phyloP scores from a whole-genome alignment of 2,888 invertebrate species.

The Cheilosia urbana region DNA sequence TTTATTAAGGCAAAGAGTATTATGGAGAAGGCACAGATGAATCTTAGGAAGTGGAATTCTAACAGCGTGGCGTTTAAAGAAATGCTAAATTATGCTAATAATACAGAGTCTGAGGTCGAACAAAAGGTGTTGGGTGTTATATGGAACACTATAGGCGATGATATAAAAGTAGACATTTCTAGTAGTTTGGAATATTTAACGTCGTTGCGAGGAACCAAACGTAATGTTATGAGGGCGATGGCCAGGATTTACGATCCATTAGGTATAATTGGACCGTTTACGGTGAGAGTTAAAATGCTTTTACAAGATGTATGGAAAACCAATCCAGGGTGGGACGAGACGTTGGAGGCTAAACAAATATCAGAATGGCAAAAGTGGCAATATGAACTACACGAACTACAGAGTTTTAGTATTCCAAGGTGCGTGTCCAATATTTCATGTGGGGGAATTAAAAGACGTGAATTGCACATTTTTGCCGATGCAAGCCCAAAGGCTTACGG shows the following conservation, averaged over 20 bases:
- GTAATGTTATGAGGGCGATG: too few relatives aligned
- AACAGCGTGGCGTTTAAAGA: conserved; percentile 15
- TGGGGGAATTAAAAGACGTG: not conserved
- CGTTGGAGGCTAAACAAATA: not conserved
- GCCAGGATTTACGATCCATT: conserved; percentile 41
- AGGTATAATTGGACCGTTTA: conserved; percentile 55
- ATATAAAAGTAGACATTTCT: conserved; percentile 9
- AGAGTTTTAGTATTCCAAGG: not conserved
- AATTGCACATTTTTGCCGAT: conserved; percentile 27
- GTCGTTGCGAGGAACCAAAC: conserved; percentile 13
- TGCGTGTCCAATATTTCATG: not conserved
- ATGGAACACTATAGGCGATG: conserved; percentile 44
- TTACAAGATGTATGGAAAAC: conserved; percentile 17
- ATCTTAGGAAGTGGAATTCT: conserved; percentile 71
- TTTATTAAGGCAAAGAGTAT: not conserved
- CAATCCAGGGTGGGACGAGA: conserved; percentile 15
- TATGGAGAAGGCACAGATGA: not conserved
- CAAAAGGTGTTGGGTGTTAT: conserved; percentile 52
- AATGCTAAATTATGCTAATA: conserved; percentile 14
- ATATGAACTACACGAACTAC: not conserved
- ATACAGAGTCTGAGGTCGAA: too few relatives aligned
- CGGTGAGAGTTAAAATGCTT: conserved; percentile 43
- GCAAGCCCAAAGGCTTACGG: conserved; percentile 28
- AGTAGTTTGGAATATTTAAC: conserved; percentile 23
- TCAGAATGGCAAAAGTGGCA: not conserved